Conservation (phyloP, 2,113 vertebrate species). For the Turdus rufiventris region DNA sequence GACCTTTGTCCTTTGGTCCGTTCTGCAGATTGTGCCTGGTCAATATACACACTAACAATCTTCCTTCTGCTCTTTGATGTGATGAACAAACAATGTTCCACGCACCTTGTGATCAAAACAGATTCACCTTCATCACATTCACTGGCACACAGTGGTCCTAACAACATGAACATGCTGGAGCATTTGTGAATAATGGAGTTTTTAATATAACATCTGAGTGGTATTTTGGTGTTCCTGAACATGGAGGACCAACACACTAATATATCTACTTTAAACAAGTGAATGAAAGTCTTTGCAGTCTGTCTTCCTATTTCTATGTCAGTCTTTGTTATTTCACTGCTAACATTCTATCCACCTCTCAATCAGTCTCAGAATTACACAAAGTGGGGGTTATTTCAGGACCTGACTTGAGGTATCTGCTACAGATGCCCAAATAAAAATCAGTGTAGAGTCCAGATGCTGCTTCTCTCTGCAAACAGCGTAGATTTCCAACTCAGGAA, state of each 20-base stretch:
- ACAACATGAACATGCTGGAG: neutral
- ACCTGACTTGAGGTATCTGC: neutral
- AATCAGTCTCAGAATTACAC: neutral
- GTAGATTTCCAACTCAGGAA: neutral
- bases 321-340: neutral
- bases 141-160: neutral
- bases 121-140: neutral
- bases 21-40: neutral
- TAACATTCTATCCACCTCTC: neutral
- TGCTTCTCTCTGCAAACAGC: neutral
- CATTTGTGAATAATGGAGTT: neutral
- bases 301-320: neutral
- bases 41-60: fast-evolving
- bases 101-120: neutral
- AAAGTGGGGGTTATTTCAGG: neutral
- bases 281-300: neutral
- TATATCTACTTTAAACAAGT: neutral
- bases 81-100: neutral
- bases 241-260: neutral
- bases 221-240: neutral
- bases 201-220: neutral
- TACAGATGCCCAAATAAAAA: neutral
- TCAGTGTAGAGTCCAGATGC: neutral
- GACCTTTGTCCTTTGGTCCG: neutral
- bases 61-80: neutral